A percentile compares a stretch with the other conserved stretches of the same genome.
Evolutionary conservation across 2,797 vertebrate species (phyloP).

Genomic region (Scolopax bukidnonensis): DNA sequence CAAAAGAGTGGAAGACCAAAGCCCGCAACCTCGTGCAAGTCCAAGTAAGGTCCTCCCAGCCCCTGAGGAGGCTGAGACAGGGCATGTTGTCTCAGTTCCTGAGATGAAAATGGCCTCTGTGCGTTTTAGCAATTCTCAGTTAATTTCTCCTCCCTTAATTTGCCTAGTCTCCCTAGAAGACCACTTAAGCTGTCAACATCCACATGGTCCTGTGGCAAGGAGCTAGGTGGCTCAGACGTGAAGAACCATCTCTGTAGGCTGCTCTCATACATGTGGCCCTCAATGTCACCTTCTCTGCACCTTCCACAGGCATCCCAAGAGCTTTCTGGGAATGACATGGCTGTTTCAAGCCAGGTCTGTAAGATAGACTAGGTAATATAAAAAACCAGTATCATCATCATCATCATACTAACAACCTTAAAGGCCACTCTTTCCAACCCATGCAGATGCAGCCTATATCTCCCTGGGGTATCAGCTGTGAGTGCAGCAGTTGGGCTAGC

Average conservation of each 20-base stretch:
- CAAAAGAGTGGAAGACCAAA: neutral
- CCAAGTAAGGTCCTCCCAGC: neutral
- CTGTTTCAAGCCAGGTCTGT: neutral
- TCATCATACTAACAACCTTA: neutral
- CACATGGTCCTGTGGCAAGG: neutral
- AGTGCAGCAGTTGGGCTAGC: neutral
- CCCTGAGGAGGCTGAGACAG: too few species aligned
- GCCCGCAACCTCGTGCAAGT: neutral
- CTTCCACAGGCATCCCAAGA: neutral
- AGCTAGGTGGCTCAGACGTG: neutral
- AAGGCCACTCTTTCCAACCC: neutral
- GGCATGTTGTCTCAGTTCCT: neutral
- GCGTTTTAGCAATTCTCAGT: neutral
- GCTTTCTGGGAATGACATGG: neutral
- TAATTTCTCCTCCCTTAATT: neutral
- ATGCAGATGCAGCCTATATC: neutral
- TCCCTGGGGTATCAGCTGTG: neutral
- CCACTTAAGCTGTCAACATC: neutral
- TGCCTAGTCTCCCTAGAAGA: neutral
- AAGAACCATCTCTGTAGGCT: neutral
- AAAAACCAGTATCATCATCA: neutral
- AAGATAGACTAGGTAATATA: neutral
- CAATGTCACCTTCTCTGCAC: neutral
- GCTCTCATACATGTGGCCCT: neutral
- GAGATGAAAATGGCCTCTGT: neutral